Evolutionary conservation across 1,140 invertebrate genomes (phyloP), one percentile per base, ranked within the genome.

Genomic region (Sycophaga agraensis): DNA sequence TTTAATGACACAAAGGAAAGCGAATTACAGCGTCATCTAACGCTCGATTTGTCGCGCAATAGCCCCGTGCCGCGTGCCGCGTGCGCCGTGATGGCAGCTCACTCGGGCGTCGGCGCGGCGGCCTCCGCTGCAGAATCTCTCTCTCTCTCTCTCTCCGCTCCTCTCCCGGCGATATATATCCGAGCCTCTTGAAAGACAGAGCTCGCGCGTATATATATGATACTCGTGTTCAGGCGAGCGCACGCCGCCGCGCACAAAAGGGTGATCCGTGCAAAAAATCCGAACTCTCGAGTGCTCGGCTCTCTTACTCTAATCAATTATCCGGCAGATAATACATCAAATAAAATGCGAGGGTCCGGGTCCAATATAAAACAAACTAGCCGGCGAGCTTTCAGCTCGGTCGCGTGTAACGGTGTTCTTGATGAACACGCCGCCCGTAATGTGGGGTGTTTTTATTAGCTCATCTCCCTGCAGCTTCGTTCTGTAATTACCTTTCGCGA

Each of bases 221-320:
- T n/a, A n/a, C n/a, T n/a, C n/a, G n/a, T n/a, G n/a, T n/a, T 14
- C 43, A 43, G 16, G 16, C 35, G 35, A 12, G 43, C 37, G 37
- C 46, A 1, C 35, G 26, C 21, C 49, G 22, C 31, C 19, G 11
- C 22, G n/a, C 5, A 56, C 59, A 56, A 62, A 62, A 50, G 59
- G 53, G 51, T 56, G 31, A 56, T 46, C 56, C 59, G 51, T 34
- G 53, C 59, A 62, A 62, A 62, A 62, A 62, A 62, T 49, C 50
- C 34, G 6, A 40, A 43, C 53, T 62, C 26, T 55, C 59, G 37
- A 62, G 51, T 56, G 35, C 39, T 24, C 37, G 28, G 40, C 43
- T 50, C 59, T 50, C 45, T 56, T 34, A 22, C 24, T 50, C 45
- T 55, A 62, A 62, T 55, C 59, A 62, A 62, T 62, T 62, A 62